phyloP scores from a whole-genome alignment of 2,113 vertebrate genomes.

The Origma solitaria region DNA sequence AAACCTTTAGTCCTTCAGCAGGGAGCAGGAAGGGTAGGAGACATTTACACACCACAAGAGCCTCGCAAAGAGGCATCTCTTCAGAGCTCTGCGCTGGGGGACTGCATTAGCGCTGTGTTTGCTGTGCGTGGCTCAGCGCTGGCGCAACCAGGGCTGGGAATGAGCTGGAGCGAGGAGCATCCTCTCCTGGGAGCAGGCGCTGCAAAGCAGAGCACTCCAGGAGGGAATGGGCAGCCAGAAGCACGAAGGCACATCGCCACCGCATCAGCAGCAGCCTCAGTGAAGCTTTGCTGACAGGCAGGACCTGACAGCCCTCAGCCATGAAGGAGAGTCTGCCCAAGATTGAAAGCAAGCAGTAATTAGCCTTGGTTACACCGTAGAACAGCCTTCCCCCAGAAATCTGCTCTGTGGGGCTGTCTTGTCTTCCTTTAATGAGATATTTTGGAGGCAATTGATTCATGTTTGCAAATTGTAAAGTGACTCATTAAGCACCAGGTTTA shows the following conservation, averaged over 20 bases:
- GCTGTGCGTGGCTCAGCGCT: neutral
- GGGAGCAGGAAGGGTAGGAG: neutral
- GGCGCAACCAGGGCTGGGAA: neutral
- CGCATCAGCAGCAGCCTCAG: fast-evolving
- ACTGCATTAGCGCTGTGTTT: neutral
- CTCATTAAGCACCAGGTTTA: neutral
- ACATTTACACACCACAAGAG: neutral
- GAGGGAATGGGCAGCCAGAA: neutral
- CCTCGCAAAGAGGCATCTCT: neutral
- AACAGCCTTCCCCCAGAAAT: neutral
- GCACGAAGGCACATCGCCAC: neutral
- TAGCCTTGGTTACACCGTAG: neutral
- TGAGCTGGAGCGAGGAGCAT: neutral
- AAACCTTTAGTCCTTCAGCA: neutral
- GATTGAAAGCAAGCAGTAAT: neutral
- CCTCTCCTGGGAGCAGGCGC: neutral
- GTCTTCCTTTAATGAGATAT: neutral
- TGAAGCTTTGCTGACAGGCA: neutral
- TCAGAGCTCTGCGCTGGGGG: neutral
- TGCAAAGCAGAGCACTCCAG: neutral
- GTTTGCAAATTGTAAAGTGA: neutral
- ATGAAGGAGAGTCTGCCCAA: fast-evolving
- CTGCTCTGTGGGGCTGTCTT: neutral
- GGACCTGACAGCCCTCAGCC: neutral
- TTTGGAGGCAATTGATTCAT: neutral